These are phyloP conservation scores for Zaprionus lachaisei DNA, from an alignment of 1,140 invertebrate species.

Conservation along the genomic window DNA sequence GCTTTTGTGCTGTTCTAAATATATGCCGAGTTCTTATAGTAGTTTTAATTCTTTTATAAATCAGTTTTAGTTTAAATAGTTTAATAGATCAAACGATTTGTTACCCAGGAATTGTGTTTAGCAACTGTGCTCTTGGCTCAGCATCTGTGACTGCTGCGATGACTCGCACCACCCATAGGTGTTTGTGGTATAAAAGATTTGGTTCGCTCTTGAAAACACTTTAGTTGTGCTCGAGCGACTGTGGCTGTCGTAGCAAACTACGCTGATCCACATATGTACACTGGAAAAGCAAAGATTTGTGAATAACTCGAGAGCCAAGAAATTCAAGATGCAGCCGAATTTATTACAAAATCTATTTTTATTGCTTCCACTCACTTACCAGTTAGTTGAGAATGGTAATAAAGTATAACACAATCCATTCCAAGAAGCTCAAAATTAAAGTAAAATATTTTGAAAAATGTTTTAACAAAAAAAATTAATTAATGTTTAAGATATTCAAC, in stretches of 20 bases:
- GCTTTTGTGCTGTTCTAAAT: no score
- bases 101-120: background rate
- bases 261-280: background rate
- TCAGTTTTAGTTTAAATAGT: no score
- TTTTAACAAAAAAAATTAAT: background rate
- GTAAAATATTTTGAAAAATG: background rate
- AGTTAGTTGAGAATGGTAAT: constrained; percentile 59
- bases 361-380: constrained; percentile 64
- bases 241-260: constrained; percentile 18
- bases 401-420: background rate
- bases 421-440: background rate
- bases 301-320: background rate
- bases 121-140: background rate
- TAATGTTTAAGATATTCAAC: constrained; percentile 17
- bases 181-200: constrained; percentile 62
- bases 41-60: no score
- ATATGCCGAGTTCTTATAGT: no score
- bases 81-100: background rate
- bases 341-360: constrained; percentile 63
- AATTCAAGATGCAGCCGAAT: constrained; percentile 42
- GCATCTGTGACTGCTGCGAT: constrained; percentile 4
- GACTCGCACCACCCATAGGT: constrained; percentile 15
- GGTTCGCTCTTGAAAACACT: constrained; percentile 27
- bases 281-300: background rate
- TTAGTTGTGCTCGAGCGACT: constrained; percentile 57